Evolutionary conservation across 2,113 vertebrate species (phyloP).

Genomic region (Myiozetetes cayanensis): DNA sequence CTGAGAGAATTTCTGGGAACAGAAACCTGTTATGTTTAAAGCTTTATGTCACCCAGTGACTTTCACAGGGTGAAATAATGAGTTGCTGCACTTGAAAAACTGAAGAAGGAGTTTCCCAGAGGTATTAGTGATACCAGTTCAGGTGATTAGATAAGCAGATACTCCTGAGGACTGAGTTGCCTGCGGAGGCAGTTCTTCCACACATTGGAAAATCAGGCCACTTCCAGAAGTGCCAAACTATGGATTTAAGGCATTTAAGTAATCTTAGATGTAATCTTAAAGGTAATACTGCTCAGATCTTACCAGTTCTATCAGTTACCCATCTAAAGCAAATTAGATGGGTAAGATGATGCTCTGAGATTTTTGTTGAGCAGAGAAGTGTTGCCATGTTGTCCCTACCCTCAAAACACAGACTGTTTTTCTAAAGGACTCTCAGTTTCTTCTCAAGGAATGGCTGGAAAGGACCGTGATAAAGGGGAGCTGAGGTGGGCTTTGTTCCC

Average conservation of each 20-base stretch:
- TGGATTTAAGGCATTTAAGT: neutral
- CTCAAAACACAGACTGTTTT: neutral
- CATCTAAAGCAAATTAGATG: neutral
- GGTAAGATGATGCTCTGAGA: neutral
- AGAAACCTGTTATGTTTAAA: neutral
- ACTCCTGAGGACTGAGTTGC: neutral
- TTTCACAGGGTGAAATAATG: neutral
- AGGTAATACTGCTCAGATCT: neutral
- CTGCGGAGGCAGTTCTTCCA: neutral
- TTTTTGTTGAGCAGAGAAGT: neutral
- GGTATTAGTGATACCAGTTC: neutral
- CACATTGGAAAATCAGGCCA: neutral
- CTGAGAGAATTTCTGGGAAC: neutral
- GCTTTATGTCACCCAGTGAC: neutral
- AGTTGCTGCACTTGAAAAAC: neutral
- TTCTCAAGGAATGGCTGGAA: neutral
- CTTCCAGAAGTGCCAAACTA: neutral
- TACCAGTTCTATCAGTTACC: neutral
- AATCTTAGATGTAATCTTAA: no score
- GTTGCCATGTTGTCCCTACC: neutral
- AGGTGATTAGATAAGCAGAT: neutral
- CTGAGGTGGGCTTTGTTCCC: neutral
- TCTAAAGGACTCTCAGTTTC: neutral
- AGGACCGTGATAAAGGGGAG: neutral
- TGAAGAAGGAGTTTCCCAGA: neutral